Percentiles rank a stretch among this genome's conserved stretches.
These are phyloP conservation scores for Pristionchus mayeri DNA, from an alignment of 2,888 invertebrate species.

Conservation along the genomic window DNA sequence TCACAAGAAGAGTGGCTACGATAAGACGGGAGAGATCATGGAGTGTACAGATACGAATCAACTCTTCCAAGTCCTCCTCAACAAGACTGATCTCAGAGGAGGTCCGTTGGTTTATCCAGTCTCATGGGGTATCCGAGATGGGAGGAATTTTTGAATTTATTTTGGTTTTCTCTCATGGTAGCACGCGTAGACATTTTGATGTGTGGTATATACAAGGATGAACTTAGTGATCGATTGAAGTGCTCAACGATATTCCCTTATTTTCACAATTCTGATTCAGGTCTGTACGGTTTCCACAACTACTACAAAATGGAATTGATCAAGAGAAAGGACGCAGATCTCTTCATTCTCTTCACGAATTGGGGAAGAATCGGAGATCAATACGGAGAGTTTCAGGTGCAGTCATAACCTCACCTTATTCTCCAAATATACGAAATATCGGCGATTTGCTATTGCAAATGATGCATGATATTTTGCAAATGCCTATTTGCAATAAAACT, in stretches of 20 bases:
- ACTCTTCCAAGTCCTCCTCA: slow-evolving; percentile 54
- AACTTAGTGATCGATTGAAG: no score
- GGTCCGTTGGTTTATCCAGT: no score
- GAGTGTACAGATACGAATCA: slow-evolving; percentile 60
- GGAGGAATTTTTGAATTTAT: no score
- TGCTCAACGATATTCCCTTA: no score
- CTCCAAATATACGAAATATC: not conserved
- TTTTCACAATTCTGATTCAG: no score
- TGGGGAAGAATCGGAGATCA: slow-evolving; percentile 80
- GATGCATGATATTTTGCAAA: not conserved
- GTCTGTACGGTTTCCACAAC: slow-evolving; percentile 79
- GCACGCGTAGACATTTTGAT: no score
- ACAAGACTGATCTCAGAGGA: slow-evolving; percentile 52
- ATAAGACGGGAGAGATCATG: slow-evolving; percentile 64
- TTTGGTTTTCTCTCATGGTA: no score
- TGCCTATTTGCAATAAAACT: not conserved
- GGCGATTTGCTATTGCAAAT: not conserved
- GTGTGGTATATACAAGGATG: no score
- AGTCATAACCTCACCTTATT: not conserved
- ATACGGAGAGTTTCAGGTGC: slow-evolving; percentile 57
- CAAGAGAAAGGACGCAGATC: slow-evolving; percentile 77
- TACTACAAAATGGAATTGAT: slow-evolving; percentile 80
- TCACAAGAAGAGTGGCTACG: slow-evolving; percentile 57
- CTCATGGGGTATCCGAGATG: no score
- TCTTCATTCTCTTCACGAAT: slow-evolving; percentile 79